Base-by-base conservation (phyloP, 2,113 vertebrate species). In the Polypterus senegalus region DNA sequence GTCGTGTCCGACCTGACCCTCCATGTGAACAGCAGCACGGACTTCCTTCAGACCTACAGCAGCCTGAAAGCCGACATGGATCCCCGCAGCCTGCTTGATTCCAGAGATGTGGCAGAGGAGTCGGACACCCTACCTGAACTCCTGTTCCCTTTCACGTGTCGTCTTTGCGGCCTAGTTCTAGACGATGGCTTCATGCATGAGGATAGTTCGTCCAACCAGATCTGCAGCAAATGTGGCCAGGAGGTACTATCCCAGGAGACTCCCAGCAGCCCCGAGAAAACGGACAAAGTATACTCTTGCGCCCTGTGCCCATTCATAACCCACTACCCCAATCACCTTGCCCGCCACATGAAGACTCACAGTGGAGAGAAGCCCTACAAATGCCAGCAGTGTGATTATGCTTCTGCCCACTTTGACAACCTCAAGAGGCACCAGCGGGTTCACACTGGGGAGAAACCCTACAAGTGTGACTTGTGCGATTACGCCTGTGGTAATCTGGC, bases 321-420 rank as follows among this genome's bases (percentile, higher is more conserved):
- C 44, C 94, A 94, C 72, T 98, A 98, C 74, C 92, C 93, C 49
- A 97, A 98, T 84, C 93, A 98, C 78, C 74, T 98, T 83, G 92
- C 91, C 0, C 91, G 94, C 64, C 94, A 97, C 84, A 98, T 98
- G 93, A 98, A 97, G 83, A 97, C 92, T 0, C 94, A 97, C 82
- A 97, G 93, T 1, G 93, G 95, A 0, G 95, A 98, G 77, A 98
- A 97, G 77, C 95, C 93, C 0, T 97, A 97, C n/a, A 86, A 85
- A 74, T 98, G 95, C 74, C 90, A 91, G 1, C 90, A 94, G 71
- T 98, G 94, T 67, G 88, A 91, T 46, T 98, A 97, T 0, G 93
- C 94, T 57, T 97, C 94, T 0, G 94, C 94, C 47, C 95, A 98
- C 77, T 88, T 97, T 8, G 95, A 98, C 81, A 97, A 97, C 85